Conservation (phyloP, 2,113 vertebrate species). For the Buteo buteo region DNA sequence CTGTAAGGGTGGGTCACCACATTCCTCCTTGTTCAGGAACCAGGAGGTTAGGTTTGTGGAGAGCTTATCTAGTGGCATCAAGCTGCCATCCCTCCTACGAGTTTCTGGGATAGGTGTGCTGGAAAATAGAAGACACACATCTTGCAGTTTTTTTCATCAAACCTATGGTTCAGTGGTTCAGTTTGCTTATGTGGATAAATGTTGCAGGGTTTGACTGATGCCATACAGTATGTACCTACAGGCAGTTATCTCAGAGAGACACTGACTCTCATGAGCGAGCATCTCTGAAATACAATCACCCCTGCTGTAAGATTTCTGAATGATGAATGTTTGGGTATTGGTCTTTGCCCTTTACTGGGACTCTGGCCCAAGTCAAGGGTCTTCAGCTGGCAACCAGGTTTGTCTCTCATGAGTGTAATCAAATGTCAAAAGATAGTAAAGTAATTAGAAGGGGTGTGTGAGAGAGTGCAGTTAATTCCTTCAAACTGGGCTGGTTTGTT, state of each 20-base stretch:
- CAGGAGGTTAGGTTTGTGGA: neutral
- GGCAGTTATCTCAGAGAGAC: neutral
- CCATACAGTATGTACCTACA: no score
- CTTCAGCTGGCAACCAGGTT: neutral
- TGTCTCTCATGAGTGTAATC: neutral
- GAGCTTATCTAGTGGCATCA: neutral
- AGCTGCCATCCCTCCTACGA: neutral
- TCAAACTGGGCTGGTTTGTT: neutral
- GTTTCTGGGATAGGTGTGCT: neutral
- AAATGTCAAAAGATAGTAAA: neutral
- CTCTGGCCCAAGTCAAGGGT: neutral
- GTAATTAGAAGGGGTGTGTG: neutral
- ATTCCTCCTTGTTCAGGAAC: neutral
- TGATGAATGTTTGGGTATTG: neutral
- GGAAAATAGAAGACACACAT: neutral
- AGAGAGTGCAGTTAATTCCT: neutral
- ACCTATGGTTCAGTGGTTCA: neutral
- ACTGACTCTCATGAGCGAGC: rapidly evolving
- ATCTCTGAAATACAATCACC: neutral
- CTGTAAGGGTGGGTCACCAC: no score
- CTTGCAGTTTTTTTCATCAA: neutral
- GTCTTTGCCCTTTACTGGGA: neutral
- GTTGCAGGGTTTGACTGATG: neutral
- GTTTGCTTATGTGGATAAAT: neutral
- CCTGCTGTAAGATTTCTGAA: neutral